Conservation (phyloP, 2,888 invertebrate genomes). For the Pycnomerus fuliginosus region DNA sequence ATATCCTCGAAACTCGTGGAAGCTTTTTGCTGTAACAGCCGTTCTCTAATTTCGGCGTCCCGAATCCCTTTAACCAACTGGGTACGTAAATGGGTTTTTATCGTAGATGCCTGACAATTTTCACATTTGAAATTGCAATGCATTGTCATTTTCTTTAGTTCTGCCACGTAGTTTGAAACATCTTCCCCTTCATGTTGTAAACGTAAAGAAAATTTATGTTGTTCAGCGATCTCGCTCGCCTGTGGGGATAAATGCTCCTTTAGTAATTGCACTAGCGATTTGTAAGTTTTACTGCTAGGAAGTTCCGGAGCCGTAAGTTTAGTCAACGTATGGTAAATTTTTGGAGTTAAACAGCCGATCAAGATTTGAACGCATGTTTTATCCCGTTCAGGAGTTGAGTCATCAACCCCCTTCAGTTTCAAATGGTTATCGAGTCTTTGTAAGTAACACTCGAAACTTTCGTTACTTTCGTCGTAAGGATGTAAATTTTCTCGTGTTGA, state of each 20-base stretch:
- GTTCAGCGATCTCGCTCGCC: slow-evolving; percentile 20
- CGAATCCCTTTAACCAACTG: slow-evolving; percentile 15
- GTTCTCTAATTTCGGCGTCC: neutral
- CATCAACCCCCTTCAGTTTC: too few relatives aligned
- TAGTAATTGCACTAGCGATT: slow-evolving; percentile 15
- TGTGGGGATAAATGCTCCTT: slow-evolving; percentile 17
- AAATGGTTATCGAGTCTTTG: too few relatives aligned
- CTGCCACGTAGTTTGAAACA: slow-evolving; percentile 13
- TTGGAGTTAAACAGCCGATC: too few relatives aligned
- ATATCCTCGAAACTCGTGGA: slow-evolving; percentile 2
- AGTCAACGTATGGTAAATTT: too few relatives aligned
- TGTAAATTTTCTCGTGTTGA: too few relatives aligned
- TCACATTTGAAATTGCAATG: slow-evolving; percentile 17
- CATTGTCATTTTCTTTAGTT: slow-evolving; percentile 18
- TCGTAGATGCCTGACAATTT: slow-evolving; percentile 7
- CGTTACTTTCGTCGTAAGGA: too few relatives aligned
- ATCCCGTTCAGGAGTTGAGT: too few relatives aligned
- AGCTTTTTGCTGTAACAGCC: slow-evolving; percentile 11
- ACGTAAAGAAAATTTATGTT: slow-evolving; percentile 22
- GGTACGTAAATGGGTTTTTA: slow-evolving; percentile 10
- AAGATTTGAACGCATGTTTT: too few relatives aligned
- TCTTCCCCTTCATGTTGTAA: slow-evolving; percentile 20
- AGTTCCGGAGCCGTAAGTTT: slow-evolving; percentile 18
- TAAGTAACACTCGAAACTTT: too few relatives aligned
- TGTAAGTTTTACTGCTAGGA: slow-evolving; percentile 14